A percentile compares a stretch with the other conserved stretches of the same genome.
Evolutionary conservation across 2,113 vertebrate species (phyloP).

Genomic region (Thalassarche chlororhynchos): DNA sequence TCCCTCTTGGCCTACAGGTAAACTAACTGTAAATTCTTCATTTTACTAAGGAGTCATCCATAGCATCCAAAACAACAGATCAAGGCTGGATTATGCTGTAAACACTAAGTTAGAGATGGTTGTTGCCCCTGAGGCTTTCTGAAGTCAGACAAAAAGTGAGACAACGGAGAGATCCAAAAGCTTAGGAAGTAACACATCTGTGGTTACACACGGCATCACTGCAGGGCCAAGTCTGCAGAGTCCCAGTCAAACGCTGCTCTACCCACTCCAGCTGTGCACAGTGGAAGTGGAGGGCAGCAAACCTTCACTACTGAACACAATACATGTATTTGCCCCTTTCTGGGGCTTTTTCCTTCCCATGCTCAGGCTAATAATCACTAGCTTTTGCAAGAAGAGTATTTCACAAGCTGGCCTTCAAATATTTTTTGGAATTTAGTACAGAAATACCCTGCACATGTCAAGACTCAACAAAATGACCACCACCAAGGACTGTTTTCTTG

Average conservation of each 20-base stretch:
- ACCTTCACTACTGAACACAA: background rate
- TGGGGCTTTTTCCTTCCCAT: background rate
- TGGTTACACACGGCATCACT: background rate
- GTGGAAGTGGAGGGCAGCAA: background rate
- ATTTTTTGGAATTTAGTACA: background rate
- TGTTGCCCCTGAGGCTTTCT: background rate
- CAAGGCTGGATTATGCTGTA: background rate
- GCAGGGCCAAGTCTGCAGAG: background rate
- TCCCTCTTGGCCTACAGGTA: background rate
- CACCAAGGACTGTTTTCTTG: background rate
- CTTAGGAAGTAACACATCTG: too few species aligned
- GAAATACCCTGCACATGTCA: background rate
- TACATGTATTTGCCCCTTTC: background rate
- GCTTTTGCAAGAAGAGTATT: background rate
- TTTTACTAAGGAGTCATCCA: background rate
- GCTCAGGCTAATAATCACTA: background rate
- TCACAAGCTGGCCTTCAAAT: background rate
- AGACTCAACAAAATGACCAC: background rate
- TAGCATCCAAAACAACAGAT: background rate
- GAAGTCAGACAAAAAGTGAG: background rate
- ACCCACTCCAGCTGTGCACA: rapidly evolving
- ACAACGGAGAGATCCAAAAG: background rate
- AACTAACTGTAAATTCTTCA: background rate
- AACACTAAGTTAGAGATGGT: background rate
- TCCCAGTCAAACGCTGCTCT: background rate